Evolutionary conservation across 2,888 invertebrate species (phyloP), one percentile per base, ranked within the genome.

Genomic region (Odontothrips loti): DNA sequence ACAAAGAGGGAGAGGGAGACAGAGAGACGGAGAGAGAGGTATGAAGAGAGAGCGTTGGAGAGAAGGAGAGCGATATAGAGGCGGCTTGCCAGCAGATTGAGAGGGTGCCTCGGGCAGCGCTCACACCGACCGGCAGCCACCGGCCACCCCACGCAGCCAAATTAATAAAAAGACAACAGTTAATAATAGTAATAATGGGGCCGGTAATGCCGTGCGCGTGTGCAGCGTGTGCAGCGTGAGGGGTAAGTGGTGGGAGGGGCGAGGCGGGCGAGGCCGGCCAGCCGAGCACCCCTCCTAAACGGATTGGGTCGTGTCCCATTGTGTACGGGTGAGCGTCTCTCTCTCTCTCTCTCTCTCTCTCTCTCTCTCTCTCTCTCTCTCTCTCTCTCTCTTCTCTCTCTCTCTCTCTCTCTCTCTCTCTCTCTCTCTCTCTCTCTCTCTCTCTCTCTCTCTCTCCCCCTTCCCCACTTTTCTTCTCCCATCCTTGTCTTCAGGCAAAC

Each of bases 121-220:
- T 27, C 27, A n/a, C 23, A 23, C 68, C 8, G 23, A n/a, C 68
- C 68, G 15, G 20, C 68, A 20, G 58, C 27, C 68, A 12, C 27
- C 12, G 20, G 23, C 27, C 68, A 11, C 6, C 20, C 23, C 23
- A 23, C 68, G n/a, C 68, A 23, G 23, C 23, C 11, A 75, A 75
- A 75, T 75, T 75, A 75, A 75, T 75, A 75, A 75, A 75, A 75
- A 75, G 68, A 75, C 68, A 75, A 75, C 68, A 27, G 68, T 75
- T 75, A 75, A 75, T 75, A 75, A 75, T 75, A 75, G 68, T 75
- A 75, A 75, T 75, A 75, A 75, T 75, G 27, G 68, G 68, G 23
- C 27, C 27, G 68, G 68, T 75, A 75, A 75, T 75, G 27, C 68
- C 68, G 8, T 23, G 68, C 68, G 68, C 68, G 68, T 75, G 68